These are phyloP conservation scores for Drosophila lacertosa DNA, from an alignment of 1,140 invertebrate species.

Conservation along the genomic window DNA sequence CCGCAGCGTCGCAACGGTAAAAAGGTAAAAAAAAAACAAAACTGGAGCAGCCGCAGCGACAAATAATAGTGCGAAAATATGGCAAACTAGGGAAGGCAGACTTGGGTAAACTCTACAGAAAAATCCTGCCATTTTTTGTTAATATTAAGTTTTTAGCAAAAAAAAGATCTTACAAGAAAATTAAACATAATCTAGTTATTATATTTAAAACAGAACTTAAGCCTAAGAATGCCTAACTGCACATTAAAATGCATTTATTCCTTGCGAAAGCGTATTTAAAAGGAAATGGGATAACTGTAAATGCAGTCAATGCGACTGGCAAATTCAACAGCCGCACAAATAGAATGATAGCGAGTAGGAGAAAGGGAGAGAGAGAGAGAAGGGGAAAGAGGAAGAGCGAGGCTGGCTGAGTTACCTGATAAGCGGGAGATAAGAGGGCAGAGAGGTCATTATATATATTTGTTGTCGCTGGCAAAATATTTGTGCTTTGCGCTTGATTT, in stretches of 20 bases:
- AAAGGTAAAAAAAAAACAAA: constrained; percentile 43
- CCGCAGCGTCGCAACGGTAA: constrained; percentile 53
- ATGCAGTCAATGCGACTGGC: constrained; percentile 37
- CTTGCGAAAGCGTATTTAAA: constrained; percentile 30
- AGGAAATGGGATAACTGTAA: constrained; percentile 27
- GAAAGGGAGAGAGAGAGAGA: background rate
- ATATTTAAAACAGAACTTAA: no score
- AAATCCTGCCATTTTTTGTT: no score
- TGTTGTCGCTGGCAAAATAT: constrained; percentile 79
- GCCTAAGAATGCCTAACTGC: no score
- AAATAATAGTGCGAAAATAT: constrained; percentile 25
- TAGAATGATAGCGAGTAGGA: background rate
- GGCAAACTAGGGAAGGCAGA: background rate
- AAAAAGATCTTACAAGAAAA: no score
- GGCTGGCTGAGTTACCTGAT: background rate
- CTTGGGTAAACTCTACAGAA: constrained; percentile 7
- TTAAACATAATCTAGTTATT: no score
- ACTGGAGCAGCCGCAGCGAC: constrained; percentile 35
- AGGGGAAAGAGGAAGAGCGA: no score
- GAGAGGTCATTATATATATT: constrained; percentile 61
- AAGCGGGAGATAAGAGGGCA: constrained; percentile 10
- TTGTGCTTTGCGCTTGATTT: constrained; percentile 78
- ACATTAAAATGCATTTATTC: constrained; percentile 9
- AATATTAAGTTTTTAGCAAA: no score
- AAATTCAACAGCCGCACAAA: constrained; percentile 18